These are phyloP conservation scores for Brachylomia viminalis DNA, from an alignment of 2,888 invertebrate genomes.

Conservation along the genomic window DNA sequence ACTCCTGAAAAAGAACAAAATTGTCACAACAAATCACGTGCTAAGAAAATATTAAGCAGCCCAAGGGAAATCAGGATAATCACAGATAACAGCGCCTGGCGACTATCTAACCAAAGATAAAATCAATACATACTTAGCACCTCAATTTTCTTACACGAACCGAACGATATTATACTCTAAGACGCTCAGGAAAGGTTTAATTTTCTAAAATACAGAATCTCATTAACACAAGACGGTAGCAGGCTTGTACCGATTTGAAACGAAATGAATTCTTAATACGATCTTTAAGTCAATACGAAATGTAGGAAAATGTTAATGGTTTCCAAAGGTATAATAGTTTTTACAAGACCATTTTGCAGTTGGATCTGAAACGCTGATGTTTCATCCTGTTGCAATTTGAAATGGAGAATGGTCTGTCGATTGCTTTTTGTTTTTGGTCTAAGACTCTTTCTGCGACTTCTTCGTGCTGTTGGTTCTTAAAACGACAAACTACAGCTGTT, in stretches of 20 bases:
- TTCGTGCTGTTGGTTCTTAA: neutral
- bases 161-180: constrained; percentile 32
- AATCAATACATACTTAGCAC: constrained; percentile 64
- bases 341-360: constrained; percentile 35
- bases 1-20: neutral
- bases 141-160: constrained; percentile 29
- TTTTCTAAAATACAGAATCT: constrained; percentile 29
- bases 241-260: constrained; percentile 51
- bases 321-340: constrained; percentile 34
- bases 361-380: constrained; percentile 18
- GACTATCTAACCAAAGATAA: constrained; percentile 55
- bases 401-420: constrained; percentile 26
- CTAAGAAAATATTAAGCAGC: constrained; percentile 32
- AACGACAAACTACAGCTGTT: neutral
- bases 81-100: constrained; percentile 34
- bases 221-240: constrained; percentile 43
- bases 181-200: neutral
- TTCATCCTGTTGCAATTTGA: constrained; percentile 6
- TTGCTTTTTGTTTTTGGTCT: neutral
- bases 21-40: constrained; percentile 23
- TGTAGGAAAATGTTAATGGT: constrained; percentile 54
- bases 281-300: constrained; percentile 50
- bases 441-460: neutral
- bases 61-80: constrained; percentile 61
- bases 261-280: constrained; percentile 60